Base-by-base conservation (phyloP, 2,888 invertebrate species). In the Camptogramma bilineatum region DNA sequence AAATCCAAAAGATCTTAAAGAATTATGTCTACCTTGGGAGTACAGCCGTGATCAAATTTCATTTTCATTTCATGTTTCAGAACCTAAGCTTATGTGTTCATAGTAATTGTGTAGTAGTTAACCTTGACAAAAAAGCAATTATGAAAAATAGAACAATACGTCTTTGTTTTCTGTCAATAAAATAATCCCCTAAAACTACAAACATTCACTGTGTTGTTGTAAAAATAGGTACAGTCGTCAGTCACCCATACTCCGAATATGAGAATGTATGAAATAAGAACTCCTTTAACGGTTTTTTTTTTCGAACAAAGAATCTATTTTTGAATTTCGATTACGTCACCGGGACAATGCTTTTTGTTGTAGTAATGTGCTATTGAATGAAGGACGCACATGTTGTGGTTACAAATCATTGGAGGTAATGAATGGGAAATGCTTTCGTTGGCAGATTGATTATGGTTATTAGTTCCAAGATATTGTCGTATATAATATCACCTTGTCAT, bases 291-390 rank as follows among this genome's bases (percentile, higher is more conserved):
- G 75, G 68, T 70, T 78, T 81, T 80, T 82, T 84, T 47, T 28
- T 28, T 28, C 28, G 78, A 89, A 90, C 90, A 91, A 90, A 88
- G 88, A 80, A 77, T 87, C 88, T 88, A 88, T 90, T 87, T 90
- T 86, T 76, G 77, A 85, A 84, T 82, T 86, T 81, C 76, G 72
- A 82, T 88, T 86, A 85, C 89, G 86, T 88, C 76, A 70, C 73
- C 72, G 34, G 55, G 18, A 68, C 86, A 87, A 85, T 85, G 86
- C 79, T 75, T 82, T 82, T 81, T 81, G 82, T 85, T 75, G 72
- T 75, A 74, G 76, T 83, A 75, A 85, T 81, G 83, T 75, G 76
- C 72, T 78, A 80, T 75, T 81, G 80, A 79, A 77, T 76, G 81
- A 84, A 82, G 73, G 80, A 71, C 54, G 21, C 81, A 79, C 76